A percentile compares a stretch with the other conserved stretches of the same genome.
Evolutionary conservation across 2,797 vertebrate genomes (phyloP).

Genomic region (Acanthurus tractus): DNA sequence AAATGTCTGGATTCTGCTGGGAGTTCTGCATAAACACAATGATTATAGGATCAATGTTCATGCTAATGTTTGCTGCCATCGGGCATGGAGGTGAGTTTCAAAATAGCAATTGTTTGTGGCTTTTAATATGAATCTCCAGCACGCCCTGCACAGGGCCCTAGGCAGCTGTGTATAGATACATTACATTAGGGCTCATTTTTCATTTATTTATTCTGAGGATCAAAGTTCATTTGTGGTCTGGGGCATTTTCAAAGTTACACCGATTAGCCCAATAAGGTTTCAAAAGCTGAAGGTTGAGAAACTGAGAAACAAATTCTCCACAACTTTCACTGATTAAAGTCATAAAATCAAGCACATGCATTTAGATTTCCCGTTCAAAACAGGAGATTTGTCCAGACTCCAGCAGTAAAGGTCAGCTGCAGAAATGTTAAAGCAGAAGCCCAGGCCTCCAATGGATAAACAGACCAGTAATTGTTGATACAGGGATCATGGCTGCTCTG

Average conservation of each 20-base stretch:
- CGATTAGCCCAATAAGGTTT: constrained; percentile 19
- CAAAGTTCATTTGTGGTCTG: constrained; percentile 34
- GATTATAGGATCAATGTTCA: constrained; percentile 62
- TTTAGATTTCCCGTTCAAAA: not conserved
- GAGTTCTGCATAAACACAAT: constrained; percentile 65
- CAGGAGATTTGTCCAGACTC: not conserved
- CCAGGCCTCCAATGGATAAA: not conserved
- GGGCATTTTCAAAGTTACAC: constrained; percentile 42
- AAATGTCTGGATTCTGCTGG: constrained; percentile 56
- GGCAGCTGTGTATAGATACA: constrained; percentile 1
- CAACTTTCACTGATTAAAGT: constrained; percentile 22
- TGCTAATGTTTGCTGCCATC: constrained; percentile 51
- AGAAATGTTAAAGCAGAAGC: constrained; percentile 4
- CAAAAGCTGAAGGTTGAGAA: constrained; percentile 15
- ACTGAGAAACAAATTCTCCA: constrained; percentile 14
- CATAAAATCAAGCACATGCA: not conserved
- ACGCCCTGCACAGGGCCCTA: not conserved
- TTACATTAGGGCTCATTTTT: constrained; percentile 4
- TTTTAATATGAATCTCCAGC: constrained; percentile 25
- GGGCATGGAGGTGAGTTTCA: constrained; percentile 47
- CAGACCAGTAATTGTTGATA: not conserved
- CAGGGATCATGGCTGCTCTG: constrained; percentile 30
- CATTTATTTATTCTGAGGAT: constrained; percentile 7
- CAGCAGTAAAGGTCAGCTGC: not conserved
- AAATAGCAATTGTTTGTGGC: constrained; percentile 44